Evolutionary conservation across 2,888 invertebrate species (phyloP).

Genomic region (Campoletis raptor): DNA sequence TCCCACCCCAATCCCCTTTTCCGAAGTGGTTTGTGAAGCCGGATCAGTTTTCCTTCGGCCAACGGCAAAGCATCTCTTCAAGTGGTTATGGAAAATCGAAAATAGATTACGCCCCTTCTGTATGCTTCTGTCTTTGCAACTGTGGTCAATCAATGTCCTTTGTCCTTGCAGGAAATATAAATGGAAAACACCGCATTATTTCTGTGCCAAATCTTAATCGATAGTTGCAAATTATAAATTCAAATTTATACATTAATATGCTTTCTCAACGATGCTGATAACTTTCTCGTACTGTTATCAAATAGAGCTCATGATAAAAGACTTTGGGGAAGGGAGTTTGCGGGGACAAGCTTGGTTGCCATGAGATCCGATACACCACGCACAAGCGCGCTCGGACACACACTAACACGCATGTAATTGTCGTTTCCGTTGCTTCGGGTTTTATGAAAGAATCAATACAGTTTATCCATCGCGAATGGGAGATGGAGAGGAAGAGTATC

Average conservation of each 20-base stretch:
- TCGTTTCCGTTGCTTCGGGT: constrained; percentile 51
- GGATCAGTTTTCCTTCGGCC: constrained; percentile 52
- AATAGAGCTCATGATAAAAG: constrained; percentile 41
- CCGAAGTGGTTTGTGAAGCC: constrained; percentile 30
- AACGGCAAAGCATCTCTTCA: constrained; percentile 14
- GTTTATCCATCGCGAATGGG: constrained; percentile 48
- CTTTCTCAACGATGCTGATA: no score
- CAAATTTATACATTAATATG: not conserved
- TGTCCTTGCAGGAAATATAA: constrained; percentile 8
- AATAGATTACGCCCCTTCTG: constrained; percentile 25
- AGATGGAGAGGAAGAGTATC: not conserved
- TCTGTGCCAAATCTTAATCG: constrained; percentile 33
- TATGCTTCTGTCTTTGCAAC: not conserved
- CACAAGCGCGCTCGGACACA: constrained; percentile 11
- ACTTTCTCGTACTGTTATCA: not conserved
- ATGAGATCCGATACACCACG: constrained; percentile 4
- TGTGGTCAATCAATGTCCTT: not conserved
- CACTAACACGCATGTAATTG: constrained; percentile 29
- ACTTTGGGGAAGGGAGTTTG: constrained; percentile 27
- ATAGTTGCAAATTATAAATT: constrained; percentile 6
- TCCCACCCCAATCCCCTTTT: constrained; percentile 22
- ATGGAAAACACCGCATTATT: not conserved
- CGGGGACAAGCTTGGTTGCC: constrained; percentile 20
- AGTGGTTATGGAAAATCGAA: constrained; percentile 51
- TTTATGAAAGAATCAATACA: constrained; percentile 68